phyloP scores from a whole-genome alignment of 2,888 invertebrate genomes.

The Platycnemis pennipes region DNA sequence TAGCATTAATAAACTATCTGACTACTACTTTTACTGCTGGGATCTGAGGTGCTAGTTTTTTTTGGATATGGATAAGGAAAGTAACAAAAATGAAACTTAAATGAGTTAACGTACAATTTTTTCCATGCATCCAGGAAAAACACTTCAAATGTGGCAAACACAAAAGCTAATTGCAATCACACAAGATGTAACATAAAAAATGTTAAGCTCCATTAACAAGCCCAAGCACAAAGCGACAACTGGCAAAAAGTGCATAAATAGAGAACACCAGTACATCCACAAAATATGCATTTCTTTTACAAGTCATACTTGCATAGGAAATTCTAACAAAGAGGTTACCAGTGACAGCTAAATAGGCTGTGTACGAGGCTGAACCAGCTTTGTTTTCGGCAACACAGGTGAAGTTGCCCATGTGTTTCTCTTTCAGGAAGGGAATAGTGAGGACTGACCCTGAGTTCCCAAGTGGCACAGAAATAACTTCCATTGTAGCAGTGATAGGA shows the following conservation, averaged over 20 bases:
- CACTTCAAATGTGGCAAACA: too few species aligned
- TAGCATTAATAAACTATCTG: neutral
- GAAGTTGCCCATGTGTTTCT: conserved; percentile 87
- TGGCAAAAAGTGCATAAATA: neutral
- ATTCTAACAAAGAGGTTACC: conserved; percentile 72
- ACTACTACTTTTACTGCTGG: neutral
- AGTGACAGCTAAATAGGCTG: conserved; percentile 74
- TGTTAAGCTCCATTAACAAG: neutral
- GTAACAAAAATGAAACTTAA: neutral
- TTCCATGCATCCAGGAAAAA: neutral
- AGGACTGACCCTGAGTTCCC: conserved; percentile 83
- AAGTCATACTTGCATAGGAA: neutral
- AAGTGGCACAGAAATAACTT: conserved; percentile 74
- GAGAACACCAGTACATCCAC: neutral
- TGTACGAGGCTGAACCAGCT: conserved; percentile 81
- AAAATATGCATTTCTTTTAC: neutral
- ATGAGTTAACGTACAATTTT: neutral
- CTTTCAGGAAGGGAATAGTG: conserved; percentile 86
- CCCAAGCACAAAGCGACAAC: neutral
- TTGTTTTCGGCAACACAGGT: conserved; percentile 87
- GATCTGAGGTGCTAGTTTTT: neutral
- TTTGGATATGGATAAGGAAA: neutral
- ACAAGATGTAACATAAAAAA: neutral
- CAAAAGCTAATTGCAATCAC: neutral
- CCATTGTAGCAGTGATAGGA: conserved; percentile 80